Conservation (phyloP, 2,113 vertebrate genomes). For the Ceyx melanurus region DNA sequence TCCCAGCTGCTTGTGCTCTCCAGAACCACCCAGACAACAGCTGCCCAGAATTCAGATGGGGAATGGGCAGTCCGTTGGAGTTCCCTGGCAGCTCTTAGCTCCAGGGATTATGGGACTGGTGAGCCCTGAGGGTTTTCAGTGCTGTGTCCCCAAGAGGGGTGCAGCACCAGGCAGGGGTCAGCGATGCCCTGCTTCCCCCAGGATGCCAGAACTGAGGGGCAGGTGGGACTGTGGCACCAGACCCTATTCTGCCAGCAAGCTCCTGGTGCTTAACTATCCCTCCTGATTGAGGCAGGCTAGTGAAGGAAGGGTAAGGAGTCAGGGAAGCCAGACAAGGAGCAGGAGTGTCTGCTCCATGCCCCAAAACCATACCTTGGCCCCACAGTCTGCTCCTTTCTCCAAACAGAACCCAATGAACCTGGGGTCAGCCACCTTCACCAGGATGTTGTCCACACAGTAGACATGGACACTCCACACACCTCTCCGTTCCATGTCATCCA, state of each 20-base stretch:
- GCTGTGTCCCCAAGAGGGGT: fast-evolving
- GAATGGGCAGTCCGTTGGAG: background rate
- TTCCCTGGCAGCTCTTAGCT: background rate
- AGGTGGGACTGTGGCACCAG: background rate
- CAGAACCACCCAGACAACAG: background rate
- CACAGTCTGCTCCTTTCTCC: conserved; percentile 91
- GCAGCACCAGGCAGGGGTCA: background rate
- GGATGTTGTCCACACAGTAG: conserved; percentile 96
- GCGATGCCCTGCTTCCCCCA: fast-evolving
- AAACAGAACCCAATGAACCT: conserved; percentile 93
- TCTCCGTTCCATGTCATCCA: conserved; percentile 87
- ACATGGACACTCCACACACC: conserved; percentile 85
- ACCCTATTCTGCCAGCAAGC: background rate
- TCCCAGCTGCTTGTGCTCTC: background rate
- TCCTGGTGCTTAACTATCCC: background rate
- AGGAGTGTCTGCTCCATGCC: background rate
- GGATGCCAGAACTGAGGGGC: background rate
- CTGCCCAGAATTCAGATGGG: background rate
- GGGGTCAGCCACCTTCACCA: conserved; percentile 96
- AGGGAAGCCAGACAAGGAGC: background rate
- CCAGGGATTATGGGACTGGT: background rate
- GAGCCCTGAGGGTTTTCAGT: background rate
- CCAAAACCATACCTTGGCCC: conserved; percentile 87
- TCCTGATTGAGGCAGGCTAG: background rate
- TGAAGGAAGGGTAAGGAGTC: background rate